Percentiles rank a stretch among this genome's conserved stretches.
phyloP scores from a whole-genome alignment of 2,888 invertebrate genomes.

The Cheilosia vernalis region DNA sequence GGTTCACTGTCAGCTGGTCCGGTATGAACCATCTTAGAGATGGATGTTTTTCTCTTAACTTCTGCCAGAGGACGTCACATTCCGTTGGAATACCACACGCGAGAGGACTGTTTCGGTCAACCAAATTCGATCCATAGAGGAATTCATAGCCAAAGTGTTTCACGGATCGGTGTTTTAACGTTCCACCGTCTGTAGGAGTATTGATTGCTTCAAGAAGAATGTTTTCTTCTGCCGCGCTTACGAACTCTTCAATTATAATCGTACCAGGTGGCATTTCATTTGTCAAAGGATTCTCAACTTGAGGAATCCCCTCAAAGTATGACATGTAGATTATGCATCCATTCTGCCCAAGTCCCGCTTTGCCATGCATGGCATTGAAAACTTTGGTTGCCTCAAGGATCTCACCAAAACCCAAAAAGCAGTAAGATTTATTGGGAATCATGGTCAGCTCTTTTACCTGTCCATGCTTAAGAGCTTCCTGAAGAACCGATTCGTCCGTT shows the following conservation, averaged over 20 bases:
- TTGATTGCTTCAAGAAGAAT: constrained; percentile 86
- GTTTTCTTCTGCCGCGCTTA: constrained; percentile 88
- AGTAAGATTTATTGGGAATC: constrained; percentile 91
- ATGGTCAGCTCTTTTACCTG: constrained; percentile 87
- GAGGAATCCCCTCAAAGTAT: constrained; percentile 78
- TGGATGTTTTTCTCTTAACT: constrained; percentile 75
- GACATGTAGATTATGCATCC: constrained; percentile 87
- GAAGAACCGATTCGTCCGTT: constrained; percentile 86
- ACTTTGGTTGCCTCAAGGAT: constrained; percentile 85
- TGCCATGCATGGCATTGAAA: constrained; percentile 86
- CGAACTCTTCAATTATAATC: constrained; percentile 88
- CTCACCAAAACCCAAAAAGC: constrained; percentile 87
- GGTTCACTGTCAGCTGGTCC: constrained; percentile 94
- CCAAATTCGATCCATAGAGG: constrained; percentile 93
- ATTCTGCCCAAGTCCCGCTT: constrained; percentile 85
- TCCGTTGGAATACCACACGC: constrained; percentile 87
- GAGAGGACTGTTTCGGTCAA: constrained; percentile 89
- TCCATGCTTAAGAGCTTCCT: constrained; percentile 85
- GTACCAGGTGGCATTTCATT: constrained; percentile 87
- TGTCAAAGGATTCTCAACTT: constrained; percentile 79
- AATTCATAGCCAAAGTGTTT: constrained; percentile 97
- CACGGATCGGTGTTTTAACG: constrained; percentile 92
- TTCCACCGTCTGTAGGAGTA: constrained; percentile 79
- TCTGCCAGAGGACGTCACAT: constrained; percentile 87
- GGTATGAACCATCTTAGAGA: constrained; percentile 84